Conservation (phyloP, 2,888 invertebrate species). For the Cerastis rubricosa region DNA sequence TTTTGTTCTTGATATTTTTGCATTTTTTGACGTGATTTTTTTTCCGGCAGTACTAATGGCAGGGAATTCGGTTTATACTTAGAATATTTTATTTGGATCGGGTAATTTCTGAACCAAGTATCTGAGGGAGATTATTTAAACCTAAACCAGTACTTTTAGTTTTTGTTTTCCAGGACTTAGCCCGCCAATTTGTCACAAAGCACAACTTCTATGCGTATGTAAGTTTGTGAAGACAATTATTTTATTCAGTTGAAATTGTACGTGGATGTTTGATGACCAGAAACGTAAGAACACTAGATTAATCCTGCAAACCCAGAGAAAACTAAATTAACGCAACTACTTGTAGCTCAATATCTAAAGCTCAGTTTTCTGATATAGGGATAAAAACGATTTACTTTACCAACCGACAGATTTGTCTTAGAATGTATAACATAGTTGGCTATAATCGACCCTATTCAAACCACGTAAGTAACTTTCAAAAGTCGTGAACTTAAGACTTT, state of each 20-base stretch:
- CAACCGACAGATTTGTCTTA: neutral
- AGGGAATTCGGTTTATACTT: neutral
- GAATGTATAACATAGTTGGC: neutral
- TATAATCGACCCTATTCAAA: neutral
- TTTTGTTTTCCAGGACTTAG: too few relatives aligned
- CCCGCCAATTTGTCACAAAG: too few relatives aligned
- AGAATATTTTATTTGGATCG: neutral
- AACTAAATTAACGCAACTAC: neutral
- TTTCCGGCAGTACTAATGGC: neutral
- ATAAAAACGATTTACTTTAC: neutral
- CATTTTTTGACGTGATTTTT: neutral
- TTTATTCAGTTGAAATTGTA: too few relatives aligned
- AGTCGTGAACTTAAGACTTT: neutral
- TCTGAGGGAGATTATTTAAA: neutral
- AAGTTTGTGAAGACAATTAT: too few relatives aligned
- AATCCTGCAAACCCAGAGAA: neutral
- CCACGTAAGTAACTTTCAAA: neutral
- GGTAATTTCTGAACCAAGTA: neutral
- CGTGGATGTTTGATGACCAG: too few relatives aligned
- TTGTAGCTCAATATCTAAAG: neutral
- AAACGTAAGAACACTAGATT: too few relatives aligned
- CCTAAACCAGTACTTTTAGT: too few relatives aligned
- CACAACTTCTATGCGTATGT: too few relatives aligned
- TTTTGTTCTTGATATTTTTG: slow-evolving; percentile 3
- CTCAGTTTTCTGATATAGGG: neutral